Conservation (phyloP, 2,888 invertebrate species). For the Eilema caniola region DNA sequence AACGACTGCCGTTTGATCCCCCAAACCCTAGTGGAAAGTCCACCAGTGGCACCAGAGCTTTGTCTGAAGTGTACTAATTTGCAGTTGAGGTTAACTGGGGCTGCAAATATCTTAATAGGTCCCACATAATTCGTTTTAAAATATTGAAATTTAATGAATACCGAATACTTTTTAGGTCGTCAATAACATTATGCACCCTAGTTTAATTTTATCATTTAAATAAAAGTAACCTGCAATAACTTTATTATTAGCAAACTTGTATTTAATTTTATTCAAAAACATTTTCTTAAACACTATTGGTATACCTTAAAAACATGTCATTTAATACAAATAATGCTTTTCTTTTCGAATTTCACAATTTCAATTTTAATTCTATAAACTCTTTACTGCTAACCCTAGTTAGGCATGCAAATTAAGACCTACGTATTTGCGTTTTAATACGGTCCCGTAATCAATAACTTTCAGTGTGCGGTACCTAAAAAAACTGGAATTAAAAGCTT, state of each 20-base stretch:
- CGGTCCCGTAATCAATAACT: slow-evolving; percentile 62
- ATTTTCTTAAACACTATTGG: neutral
- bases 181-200: neutral
- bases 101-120: no score
- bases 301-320: neutral
- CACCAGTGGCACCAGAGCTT: no score
- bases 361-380: neutral
- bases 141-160: neutral
- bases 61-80: no score
- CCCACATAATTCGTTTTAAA: neutral
- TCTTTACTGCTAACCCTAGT: slow-evolving; percentile 36
- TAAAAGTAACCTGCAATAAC: no score
- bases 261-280: neutral
- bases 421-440: slow-evolving; percentile 59
- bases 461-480: slow-evolving; percentile 49
- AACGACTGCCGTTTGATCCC: no score
- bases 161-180: neutral
- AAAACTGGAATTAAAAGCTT: slow-evolving; percentile 55
- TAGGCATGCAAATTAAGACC: slow-evolving; percentile 59
- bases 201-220: no score
- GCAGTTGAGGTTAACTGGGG: no score
- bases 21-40: no score
- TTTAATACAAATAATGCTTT: neutral
- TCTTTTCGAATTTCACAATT: no score
- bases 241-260: neutral